phyloP scores from a whole-genome alignment of 2,888 invertebrate genomes.

The Tenthredo notha region DNA sequence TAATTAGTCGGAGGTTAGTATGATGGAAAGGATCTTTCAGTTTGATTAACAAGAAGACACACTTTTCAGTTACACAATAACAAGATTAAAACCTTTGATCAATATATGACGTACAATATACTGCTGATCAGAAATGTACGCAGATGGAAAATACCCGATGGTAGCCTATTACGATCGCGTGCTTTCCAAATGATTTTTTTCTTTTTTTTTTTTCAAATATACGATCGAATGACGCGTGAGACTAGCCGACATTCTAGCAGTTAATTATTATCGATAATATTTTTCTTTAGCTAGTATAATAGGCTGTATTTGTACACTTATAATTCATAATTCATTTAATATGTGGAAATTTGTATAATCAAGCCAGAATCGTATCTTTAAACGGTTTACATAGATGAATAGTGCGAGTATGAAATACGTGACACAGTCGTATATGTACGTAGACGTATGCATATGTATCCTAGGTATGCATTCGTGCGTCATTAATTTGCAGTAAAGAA shows the following conservation, averaged over 20 bases:
- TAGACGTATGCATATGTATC: not conserved
- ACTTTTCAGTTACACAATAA: not conserved
- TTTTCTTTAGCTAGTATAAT: not conserved
- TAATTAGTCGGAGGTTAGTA: not conserved
- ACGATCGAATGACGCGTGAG: not conserved
- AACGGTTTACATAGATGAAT: not conserved
- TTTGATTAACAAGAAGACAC: not conserved
- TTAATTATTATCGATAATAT: not conserved
- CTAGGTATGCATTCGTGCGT: constrained; percentile 11
- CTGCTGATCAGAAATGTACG: not conserved
- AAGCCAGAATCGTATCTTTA: not conserved
- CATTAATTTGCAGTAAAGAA: not conserved
- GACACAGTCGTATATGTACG: not conserved
- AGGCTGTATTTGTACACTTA: not conserved
- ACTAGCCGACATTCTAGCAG: not conserved
- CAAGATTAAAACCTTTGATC: not conserved
- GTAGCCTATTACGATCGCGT: not conserved
- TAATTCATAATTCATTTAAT: not conserved
- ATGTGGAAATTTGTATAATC: not conserved
- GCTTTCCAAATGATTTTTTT: not conserved
- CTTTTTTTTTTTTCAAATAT: not conserved
- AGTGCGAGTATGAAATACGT: not conserved
- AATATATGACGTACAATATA: not conserved
- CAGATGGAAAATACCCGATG: not conserved
- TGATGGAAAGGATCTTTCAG: not conserved